Evolutionary conservation across 1,140 invertebrate species (phyloP), one percentile per base, ranked within the genome.

Genomic region (Diprion similis): DNA sequence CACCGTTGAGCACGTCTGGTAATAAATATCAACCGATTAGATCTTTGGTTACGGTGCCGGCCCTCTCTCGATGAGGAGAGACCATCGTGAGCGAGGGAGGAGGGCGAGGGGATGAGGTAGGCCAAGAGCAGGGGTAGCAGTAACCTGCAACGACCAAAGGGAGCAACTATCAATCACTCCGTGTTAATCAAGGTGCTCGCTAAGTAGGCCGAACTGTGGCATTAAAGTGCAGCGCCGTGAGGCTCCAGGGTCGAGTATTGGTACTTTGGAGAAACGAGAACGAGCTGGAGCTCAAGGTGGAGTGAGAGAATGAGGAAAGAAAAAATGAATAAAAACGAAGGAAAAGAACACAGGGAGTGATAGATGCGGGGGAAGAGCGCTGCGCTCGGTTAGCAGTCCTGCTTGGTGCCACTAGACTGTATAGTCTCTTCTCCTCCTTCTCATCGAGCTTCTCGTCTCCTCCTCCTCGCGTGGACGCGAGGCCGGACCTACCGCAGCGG

Each of bases 21-120:
- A 86, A 86, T 86, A 86, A 86, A 86, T 86, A 86, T 84, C 82
- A 76, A 78, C 77, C 83, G 84, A 86, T 86, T 86, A 86, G 83
- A 86, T 85, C 83, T 84, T 70, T 72, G 75, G 80, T 78, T 75
- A 74, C 70, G 72, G 72, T 71, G 77, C 76, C 51, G 24, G 24
- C 51, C 24, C 24, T 37, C 24, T 37, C 24, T 37, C 24, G 24
- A 37, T 37, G 24, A 37, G 24, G 24, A 37, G 24, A 37, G 24
- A 37, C 24, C 24, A 37, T 1, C 24, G 2, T 37, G n/a, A 59
- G 51, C 8, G n/a, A 59, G 51, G 51, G 51, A 17, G 15, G 48
- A 51, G n/a, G 7, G 1, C 11, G 51, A 59, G 51, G n/a, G 51
- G 0, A 59, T 59, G n/a, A 17, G 51, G 11, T 59, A 9, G 51